Percentiles rank a stretch among this genome's conserved stretches.
Conservation (phyloP, 1,140 invertebrate genomes). For the Drosophila tropicalis region DNA sequence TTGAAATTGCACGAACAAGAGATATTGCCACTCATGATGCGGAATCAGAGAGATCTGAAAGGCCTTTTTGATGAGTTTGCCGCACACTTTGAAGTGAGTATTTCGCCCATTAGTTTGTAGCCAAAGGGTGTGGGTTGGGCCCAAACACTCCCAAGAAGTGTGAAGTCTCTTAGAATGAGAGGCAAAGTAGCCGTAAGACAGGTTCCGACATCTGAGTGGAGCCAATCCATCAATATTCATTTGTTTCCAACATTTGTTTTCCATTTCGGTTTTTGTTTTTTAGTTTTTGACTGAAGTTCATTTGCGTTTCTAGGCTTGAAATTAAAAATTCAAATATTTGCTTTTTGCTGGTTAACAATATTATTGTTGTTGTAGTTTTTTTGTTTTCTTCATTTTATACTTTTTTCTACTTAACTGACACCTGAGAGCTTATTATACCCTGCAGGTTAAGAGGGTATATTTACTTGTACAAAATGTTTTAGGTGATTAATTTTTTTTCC, state of each 20-base stretch:
- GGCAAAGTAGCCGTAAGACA: slow-evolving; percentile 52
- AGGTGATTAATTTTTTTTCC: too few species aligned
- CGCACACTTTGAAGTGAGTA: slow-evolving; percentile 73
- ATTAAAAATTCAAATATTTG: slow-evolving; percentile 56
- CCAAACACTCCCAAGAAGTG: slow-evolving; percentile 12
- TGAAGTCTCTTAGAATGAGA: slow-evolving; percentile 40
- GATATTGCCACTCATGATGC: slow-evolving; percentile 75
- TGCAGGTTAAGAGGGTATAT: not conserved
- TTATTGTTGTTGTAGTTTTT: slow-evolving; percentile 8
- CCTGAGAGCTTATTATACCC: slow-evolving; percentile 25
- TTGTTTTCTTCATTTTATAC: slow-evolving; percentile 9
- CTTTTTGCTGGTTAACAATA: slow-evolving; percentile 11
- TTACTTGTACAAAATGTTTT: too few species aligned
- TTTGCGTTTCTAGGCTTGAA: slow-evolving; percentile 29
- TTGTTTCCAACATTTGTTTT: slow-evolving; percentile 37
- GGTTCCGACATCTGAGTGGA: slow-evolving; percentile 44
- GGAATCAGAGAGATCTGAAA: slow-evolving; percentile 77
- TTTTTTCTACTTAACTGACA: slow-evolving; percentile 35
- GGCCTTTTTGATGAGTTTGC: slow-evolving; percentile 78
- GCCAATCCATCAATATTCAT: slow-evolving; percentile 47
- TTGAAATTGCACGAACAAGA: slow-evolving; percentile 70
- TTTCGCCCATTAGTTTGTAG: not conserved
- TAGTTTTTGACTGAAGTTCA: not conserved
- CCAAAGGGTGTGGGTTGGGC: slow-evolving; percentile 31
- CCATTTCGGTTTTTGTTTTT: not conserved